A percentile compares a stretch with the other conserved stretches of the same genome.
Evolutionary conservation across 2,113 vertebrate species (phyloP).

Genomic region (Ceyx margarethae): DNA sequence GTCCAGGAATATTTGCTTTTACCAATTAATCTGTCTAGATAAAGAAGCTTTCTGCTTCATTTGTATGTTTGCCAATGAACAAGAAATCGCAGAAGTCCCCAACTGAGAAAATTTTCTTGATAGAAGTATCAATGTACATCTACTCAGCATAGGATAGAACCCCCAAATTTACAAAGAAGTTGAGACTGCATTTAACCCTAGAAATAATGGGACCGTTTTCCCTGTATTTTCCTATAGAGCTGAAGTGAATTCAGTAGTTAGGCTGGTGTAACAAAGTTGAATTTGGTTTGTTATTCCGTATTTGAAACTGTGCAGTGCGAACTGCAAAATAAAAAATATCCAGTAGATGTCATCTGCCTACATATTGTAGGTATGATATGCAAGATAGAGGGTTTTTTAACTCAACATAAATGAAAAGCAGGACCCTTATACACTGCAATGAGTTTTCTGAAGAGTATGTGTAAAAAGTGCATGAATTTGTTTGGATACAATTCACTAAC

Average conservation of each 20-base stretch:
- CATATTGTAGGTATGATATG: neutral
- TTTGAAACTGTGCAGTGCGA: neutral
- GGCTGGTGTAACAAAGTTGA: neutral
- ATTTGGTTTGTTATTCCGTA: neutral
- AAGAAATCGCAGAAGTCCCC: neutral
- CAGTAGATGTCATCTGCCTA: slow-evolving; percentile 32
- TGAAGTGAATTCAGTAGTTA: neutral
- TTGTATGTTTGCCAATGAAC: neutral
- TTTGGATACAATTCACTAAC: neutral
- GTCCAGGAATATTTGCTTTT: neutral
- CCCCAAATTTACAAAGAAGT: neutral
- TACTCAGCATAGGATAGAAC: neutral
- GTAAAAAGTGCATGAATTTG: neutral
- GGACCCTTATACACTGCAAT: neutral
- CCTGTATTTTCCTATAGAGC: neutral
- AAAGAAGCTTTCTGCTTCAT: neutral
- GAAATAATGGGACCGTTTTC: neutral
- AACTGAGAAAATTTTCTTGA: neutral
- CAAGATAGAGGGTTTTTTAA: neutral
- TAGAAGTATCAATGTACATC: neutral
- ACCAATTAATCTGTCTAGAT: neutral
- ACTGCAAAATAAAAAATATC: neutral
- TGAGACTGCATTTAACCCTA: neutral
- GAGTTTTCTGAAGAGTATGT: neutral
- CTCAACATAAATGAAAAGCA: neutral